A percentile compares a stretch with the other conserved stretches of the same genome.
Conservation (phyloP, 2,113 vertebrate genomes). For the Clinocottus analis region DNA sequence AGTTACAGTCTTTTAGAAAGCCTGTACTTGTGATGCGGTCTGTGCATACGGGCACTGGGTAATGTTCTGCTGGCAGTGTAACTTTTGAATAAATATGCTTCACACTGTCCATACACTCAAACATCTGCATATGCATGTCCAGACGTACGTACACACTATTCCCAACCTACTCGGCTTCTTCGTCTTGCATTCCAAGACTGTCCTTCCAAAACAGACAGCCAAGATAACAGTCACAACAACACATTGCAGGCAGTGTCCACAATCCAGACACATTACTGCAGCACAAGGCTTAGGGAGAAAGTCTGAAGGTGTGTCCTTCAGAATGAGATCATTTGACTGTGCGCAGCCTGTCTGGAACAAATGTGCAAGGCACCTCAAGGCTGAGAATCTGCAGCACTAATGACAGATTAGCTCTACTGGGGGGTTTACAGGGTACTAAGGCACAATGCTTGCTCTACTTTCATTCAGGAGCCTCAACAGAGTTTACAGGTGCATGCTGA, state of each 20-base stretch:
- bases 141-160: not conserved
- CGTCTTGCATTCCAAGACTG: constrained; percentile 46
- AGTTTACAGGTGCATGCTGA: constrained; percentile 44
- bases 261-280: constrained; percentile 53
- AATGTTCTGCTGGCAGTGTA: constrained; percentile 41
- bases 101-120: constrained; percentile 29
- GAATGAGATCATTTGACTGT: constrained; percentile 68
- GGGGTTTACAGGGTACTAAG: constrained; percentile 25
- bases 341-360: constrained; percentile 68
- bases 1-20: constrained; percentile 70
- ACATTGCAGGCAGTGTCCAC: constrained; percentile 42
- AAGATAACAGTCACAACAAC: constrained; percentile 48
- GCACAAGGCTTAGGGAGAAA: constrained; percentile 52
- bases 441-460: constrained; percentile 38
- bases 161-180: constrained; percentile 28
- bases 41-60: constrained; percentile 49
- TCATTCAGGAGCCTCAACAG: constrained; percentile 38
- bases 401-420: constrained; percentile 48
- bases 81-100: constrained; percentile 55
- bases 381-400: constrained; percentile 61
- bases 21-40: constrained; percentile 61
- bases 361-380: constrained; percentile 58
- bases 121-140: constrained; percentile 54
- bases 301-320: constrained; percentile 72
- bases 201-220: constrained; percentile 55